phyloP scores from a whole-genome alignment of 2,888 invertebrate species.

The Eupeodes luniger region DNA sequence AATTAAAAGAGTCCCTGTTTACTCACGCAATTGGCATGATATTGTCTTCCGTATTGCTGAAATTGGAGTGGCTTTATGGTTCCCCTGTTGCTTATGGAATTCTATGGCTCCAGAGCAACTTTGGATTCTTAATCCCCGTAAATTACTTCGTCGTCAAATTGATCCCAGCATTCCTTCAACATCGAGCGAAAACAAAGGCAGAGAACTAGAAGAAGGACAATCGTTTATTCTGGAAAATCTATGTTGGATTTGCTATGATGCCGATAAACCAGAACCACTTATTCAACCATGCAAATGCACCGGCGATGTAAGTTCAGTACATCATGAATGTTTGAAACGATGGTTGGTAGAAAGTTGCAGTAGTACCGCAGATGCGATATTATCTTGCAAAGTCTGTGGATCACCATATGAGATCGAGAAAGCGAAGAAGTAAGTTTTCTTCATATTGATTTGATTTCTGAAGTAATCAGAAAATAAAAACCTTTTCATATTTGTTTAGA shows the following conservation, averaged over 20 bases:
- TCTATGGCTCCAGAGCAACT: conserved; percentile 96
- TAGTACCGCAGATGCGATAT: conserved; percentile 88
- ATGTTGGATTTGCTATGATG: conserved; percentile 98
- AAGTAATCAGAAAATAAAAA: neutral
- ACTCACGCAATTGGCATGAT: conserved; percentile 96
- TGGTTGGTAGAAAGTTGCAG: conserved; percentile 95
- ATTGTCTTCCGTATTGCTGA: conserved; percentile 95
- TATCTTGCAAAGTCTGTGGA: conserved; percentile 94
- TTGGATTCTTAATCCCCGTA: conserved; percentile 96
- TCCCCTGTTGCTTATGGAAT: conserved; percentile 98
- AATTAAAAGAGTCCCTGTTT: conserved; percentile 90
- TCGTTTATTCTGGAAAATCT: conserved; percentile 87
- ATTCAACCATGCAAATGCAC: conserved; percentile 96
- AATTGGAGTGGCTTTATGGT: conserved; percentile 97
- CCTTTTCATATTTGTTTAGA: conserved; percentile 81
- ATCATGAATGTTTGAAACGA: conserved; percentile 94
- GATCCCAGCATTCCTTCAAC: conserved; percentile 85
- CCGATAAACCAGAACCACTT: conserved; percentile 90
- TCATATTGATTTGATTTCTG: neutral
- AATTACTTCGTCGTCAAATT: conserved; percentile 89
- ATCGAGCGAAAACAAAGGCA: conserved; percentile 81
- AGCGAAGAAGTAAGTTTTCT: conserved; percentile 86
- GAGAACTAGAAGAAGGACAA: conserved; percentile 85
- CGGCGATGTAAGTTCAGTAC: conserved; percentile 96
- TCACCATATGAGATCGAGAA: conserved; percentile 92